phyloP scores from a whole-genome alignment of 2,888 invertebrate genomes.

The Bruchidius siliquastri region DNA sequence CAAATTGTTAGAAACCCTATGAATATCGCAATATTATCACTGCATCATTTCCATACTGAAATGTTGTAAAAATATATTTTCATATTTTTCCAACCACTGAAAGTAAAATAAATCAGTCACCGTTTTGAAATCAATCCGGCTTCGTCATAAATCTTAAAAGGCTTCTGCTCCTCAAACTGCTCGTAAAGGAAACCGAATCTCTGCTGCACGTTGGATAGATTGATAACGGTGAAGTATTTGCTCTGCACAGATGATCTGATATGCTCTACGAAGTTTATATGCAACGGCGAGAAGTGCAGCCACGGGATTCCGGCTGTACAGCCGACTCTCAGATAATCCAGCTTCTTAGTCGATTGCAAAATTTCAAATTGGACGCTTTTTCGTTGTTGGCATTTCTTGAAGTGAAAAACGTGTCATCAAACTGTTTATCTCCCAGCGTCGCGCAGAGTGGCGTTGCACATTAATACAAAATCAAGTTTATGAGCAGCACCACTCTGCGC shows the following conservation, averaged over 20 bases:
- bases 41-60: too few relatives aligned
- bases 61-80: too few relatives aligned
- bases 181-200: neutral
- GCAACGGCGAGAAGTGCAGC: conserved; percentile 19
- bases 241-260: neutral
- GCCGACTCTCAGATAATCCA: conserved; percentile 24
- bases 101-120: too few relatives aligned
- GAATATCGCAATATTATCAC: too few relatives aligned
- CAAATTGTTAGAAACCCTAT: too few relatives aligned
- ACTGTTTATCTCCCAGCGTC: too few relatives aligned
- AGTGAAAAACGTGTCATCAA: neutral
- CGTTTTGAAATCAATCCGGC: neutral
- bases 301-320: conserved; percentile 24
- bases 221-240: conserved; percentile 14
- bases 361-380: neutral
- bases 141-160: neutral
- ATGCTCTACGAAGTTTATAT: conserved; percentile 4
- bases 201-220: conserved; percentile 9
- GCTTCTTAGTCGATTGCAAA: neutral
- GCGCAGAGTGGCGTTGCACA: too few relatives aligned
- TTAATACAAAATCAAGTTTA: too few relatives aligned
- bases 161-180: neutral
- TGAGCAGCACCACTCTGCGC: too few relatives aligned
- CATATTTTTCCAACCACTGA: too few relatives aligned
- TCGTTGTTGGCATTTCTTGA: neutral